These are phyloP conservation scores for Globia sparganii DNA, from an alignment of 2,888 invertebrate species.

Conservation along the genomic window DNA sequence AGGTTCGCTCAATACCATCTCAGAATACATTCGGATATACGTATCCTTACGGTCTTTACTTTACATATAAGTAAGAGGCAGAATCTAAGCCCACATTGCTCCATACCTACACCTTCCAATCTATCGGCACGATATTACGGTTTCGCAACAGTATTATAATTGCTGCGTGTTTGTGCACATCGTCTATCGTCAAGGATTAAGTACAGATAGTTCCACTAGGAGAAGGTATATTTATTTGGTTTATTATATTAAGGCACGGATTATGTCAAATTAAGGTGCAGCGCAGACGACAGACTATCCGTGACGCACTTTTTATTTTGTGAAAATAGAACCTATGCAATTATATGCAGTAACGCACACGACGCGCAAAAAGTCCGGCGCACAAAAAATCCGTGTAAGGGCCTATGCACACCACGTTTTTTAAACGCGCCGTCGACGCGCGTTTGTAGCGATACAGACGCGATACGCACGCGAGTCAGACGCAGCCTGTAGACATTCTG, in stretches of 20 bases:
- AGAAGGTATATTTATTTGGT: background rate
- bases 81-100: slow-evolving; percentile 23
- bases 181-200: slow-evolving; percentile 20
- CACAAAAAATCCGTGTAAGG: too few relatives aligned
- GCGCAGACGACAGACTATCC: too few relatives aligned
- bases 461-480: too few relatives aligned
- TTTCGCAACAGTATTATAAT: slow-evolving; percentile 36
- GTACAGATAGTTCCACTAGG: background rate
- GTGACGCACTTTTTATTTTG: too few relatives aligned
- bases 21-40: slow-evolving; percentile 46
- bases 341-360: too few relatives aligned
- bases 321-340: too few relatives aligned
- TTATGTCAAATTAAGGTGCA: background rate
- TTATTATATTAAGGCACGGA: background rate
- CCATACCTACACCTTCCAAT: slow-evolving; percentile 32
- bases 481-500: too few relatives aligned
- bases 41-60: slow-evolving; percentile 32
- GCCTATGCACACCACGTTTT: too few relatives aligned
- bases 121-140: slow-evolving; percentile 20
- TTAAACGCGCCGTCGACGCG: too few relatives aligned
- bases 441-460: too few relatives aligned
- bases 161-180: slow-evolving; percentile 32
- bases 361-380: too few relatives aligned
- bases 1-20: slow-evolving; percentile 61
- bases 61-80: slow-evolving; percentile 19